Evolutionary conservation across 2,797 vertebrate genomes (phyloP), one percentile per base, ranked within the genome.

Genomic region (Octomys mimax): DNA sequence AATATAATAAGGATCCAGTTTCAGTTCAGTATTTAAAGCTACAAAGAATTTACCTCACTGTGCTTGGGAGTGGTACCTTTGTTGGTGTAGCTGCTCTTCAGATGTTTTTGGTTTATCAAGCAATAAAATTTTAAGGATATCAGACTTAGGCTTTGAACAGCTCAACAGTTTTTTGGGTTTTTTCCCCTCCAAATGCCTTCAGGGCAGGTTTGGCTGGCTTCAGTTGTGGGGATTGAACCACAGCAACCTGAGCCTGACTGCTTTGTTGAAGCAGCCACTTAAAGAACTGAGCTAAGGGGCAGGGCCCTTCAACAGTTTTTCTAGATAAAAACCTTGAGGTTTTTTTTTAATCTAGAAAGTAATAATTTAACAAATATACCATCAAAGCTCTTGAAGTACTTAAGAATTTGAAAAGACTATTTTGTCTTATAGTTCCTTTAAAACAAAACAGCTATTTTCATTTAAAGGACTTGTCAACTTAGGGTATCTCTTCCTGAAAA

Each of bases 71-170:
- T 96, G 96, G 95, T 66, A 96, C 97, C 77, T 99, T 98, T 96
- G 96, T 97, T 86, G 98, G 97, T 83, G 97, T 98, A 98, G 68
- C 91, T 91, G 98, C 90, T 98, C 98, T 98, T 57, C 92, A 84
- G 52, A 98, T 98, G 62, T 97, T 99, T 98, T 99, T 98, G 98
- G 98, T 89, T 96, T 99, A 95, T 98, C 98, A 31, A 97, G 98
- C 95, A 98, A 98, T 96, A 98, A 94, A 94, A 99, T 98, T 98
- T 98, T 98, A 93, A 95, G 87, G 91, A 98, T 98, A 96, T 98
- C 98, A 95, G 94, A 97, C 87, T 87, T 96, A 94, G 98, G 97
- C 62, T 99, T 98, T 98, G 94, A 96, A 33, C 90, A 98, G 94
- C 98, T 98, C 95, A 96, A 42, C 42, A 42, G 42, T 42, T 42